Percentiles rank a stretch among this genome's conserved stretches.
Evolutionary conservation across 2,888 invertebrate species (phyloP).

Genomic region (Macrosiphum euphorbiae): DNA sequence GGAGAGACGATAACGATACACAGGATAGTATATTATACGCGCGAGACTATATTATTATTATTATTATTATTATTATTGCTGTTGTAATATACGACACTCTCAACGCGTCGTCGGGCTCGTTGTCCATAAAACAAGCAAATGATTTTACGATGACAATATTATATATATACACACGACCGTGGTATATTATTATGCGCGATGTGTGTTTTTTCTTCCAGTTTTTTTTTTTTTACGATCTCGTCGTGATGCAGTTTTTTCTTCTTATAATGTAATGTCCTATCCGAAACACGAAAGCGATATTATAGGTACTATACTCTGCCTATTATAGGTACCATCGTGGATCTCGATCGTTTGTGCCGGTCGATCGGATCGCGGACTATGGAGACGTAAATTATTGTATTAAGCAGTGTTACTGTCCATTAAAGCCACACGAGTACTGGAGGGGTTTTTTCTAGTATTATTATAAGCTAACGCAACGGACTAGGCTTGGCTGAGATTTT

Average conservation of each 20-base stretch:
- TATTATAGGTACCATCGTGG: not conserved
- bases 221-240: conserved; percentile 44
- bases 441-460: not conserved
- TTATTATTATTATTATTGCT: not conserved
- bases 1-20: conserved; percentile 47
- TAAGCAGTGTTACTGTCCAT: not conserved
- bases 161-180: not conserved
- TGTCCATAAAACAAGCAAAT: conserved; percentile 50
- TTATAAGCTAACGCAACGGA: not conserved
- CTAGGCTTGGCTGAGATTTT: not conserved
- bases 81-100: not conserved
- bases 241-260: conserved; percentile 53
- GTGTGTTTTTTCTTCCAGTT: conserved; percentile 26
- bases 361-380: not conserved
- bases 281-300: conserved; percentile 31
- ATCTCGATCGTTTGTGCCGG: not conserved
- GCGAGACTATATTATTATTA: not conserved
- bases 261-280: not conserved
- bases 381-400: not conserved
- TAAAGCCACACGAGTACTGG: not conserved
- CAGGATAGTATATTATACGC: not conserved
- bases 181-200: not conserved
- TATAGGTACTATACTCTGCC: not conserved
- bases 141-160: conserved; percentile 53
- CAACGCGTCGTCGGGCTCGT: conserved; percentile 32